phyloP scores from a whole-genome alignment of 2,797 vertebrate species.

The Momotus momota region DNA sequence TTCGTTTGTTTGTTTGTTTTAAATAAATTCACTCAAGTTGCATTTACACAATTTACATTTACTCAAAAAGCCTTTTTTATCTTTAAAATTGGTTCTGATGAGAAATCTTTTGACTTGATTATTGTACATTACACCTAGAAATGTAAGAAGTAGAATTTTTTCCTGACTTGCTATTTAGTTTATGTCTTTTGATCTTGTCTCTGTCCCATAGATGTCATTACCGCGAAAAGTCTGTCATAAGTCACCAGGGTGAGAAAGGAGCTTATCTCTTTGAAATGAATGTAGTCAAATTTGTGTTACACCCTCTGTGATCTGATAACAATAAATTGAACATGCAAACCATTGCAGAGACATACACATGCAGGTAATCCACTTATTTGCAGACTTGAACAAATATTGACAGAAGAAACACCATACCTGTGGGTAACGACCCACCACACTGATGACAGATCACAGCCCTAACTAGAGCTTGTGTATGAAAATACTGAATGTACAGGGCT shows the following conservation, averaged over 20 bases:
- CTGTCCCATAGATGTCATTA: neutral
- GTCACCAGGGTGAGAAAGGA: neutral
- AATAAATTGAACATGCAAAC: neutral
- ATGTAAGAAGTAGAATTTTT: neutral
- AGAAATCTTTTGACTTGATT: neutral
- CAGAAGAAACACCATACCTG: constrained; percentile 7
- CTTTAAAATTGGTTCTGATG: neutral
- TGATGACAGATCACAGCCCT: neutral
- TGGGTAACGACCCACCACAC: neutral
- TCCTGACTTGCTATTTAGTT: neutral
- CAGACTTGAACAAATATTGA: constrained; percentile 47
- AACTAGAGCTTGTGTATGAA: neutral
- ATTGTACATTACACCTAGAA: neutral
- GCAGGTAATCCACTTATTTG: constrained; percentile 24
- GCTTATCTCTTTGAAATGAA: neutral
- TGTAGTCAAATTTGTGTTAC: neutral
- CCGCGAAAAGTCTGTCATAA: neutral
- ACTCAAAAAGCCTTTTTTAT: neutral
- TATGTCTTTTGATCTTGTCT: neutral
- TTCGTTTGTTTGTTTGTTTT: neutral
- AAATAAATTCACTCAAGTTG: neutral
- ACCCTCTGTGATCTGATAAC: constrained; percentile 21
- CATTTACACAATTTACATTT: neutral
- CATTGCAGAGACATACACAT: neutral
- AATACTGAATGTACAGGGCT: neutral